Percentiles rank a stretch among this genome's conserved stretches.
These are phyloP conservation scores for Notothenia coriiceps DNA, from an alignment of 2,113 vertebrate species.

Conservation along the genomic window DNA sequence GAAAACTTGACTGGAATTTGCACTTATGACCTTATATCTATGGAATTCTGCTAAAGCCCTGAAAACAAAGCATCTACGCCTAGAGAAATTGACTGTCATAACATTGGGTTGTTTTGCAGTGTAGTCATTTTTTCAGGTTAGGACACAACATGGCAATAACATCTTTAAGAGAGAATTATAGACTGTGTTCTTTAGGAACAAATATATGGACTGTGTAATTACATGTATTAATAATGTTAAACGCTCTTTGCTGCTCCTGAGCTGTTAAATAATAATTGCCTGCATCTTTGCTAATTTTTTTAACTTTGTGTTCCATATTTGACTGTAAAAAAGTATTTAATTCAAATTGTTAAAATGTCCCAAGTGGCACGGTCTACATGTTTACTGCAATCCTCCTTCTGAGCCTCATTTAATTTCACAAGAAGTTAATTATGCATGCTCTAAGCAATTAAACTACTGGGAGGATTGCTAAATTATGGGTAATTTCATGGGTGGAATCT, in stretches of 20 bases:
- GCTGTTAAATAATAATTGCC: constrained; percentile 14
- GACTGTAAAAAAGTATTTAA: constrained; percentile 44
- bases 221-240: constrained; percentile 2
- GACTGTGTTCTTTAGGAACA: not conserved
- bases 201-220: constrained; percentile 10
- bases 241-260: constrained; percentile 4
- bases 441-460: constrained; percentile 23
- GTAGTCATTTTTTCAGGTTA: not conserved
- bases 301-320: constrained; percentile 21
- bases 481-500: constrained; percentile 36
- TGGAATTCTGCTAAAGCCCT: too few species aligned
- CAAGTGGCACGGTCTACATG: constrained; percentile 30
- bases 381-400: constrained; percentile 16
- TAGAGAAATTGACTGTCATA: too few species aligned
- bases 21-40: too few species aligned
- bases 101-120: too few species aligned
- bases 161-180: not conserved
- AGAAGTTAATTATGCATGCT: constrained; percentile 51
- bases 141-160: not conserved
- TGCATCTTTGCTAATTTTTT: constrained; percentile 26
- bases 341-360: constrained; percentile 33
- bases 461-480: constrained; percentile 3
- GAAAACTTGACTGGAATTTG: too few species aligned
- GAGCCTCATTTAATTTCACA: constrained; percentile 54
- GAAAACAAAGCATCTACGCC: too few species aligned